Conservation (phyloP, 2,797 vertebrate genomes). For the Enteromius anoplus region DNA sequence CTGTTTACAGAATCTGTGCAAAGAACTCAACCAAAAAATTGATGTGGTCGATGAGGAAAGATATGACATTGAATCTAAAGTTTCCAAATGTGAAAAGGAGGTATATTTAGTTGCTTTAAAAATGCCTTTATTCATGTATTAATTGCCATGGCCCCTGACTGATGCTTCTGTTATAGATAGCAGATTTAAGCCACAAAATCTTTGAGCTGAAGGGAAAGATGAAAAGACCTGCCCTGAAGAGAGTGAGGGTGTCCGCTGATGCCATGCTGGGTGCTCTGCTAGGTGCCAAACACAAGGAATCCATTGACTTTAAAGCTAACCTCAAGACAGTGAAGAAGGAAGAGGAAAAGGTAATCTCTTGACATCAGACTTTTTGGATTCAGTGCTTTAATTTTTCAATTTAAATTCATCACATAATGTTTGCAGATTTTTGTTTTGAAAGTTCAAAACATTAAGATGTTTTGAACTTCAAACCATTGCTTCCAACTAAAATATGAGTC, state of each 20-base stretch:
- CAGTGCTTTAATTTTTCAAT: neutral
- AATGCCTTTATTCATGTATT: neutral
- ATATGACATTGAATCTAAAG: conserved; percentile 65
- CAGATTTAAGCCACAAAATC: conserved; percentile 57
- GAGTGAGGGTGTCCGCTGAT: conserved; percentile 70
- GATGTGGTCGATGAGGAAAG: conserved; percentile 69
- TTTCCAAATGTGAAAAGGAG: conserved; percentile 71
- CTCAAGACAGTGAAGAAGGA: conserved; percentile 72
- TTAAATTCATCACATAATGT: neutral
- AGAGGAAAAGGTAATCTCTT: conserved; percentile 62
- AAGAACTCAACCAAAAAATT: conserved; percentile 67
- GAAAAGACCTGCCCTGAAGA: conserved; percentile 66
- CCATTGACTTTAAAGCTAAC: conserved; percentile 69
- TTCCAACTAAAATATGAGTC: neutral
- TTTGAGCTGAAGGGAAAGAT: conserved; percentile 68
- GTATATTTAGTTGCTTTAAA: conserved; percentile 53
- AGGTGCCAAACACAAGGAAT: conserved; percentile 64
- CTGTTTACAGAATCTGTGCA: conserved; percentile 72
- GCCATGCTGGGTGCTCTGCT: conserved; percentile 57
- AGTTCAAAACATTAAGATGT: too few relatives aligned
- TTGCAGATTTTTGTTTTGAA: neutral
- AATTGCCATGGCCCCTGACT: neutral
- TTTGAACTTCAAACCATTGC: too few relatives aligned
- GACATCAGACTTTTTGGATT: neutral
- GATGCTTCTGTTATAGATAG: neutral